Conservation (phyloP, 2,888 invertebrate species). For the Chymomyza amoena region DNA sequence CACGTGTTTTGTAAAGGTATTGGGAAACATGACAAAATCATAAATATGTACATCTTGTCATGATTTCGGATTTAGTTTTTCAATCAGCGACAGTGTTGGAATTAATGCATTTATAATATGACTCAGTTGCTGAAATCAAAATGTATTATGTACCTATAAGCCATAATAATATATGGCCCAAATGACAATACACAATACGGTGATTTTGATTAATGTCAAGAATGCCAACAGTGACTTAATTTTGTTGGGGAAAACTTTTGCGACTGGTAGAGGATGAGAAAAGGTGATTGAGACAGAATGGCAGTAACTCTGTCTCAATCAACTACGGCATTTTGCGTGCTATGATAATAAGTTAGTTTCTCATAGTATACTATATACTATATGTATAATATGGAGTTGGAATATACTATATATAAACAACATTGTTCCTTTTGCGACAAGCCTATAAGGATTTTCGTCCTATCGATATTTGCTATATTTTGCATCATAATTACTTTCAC, state of each 20-base stretch:
- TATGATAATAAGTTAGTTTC: not conserved
- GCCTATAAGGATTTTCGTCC: no score
- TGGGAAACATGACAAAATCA: not conserved
- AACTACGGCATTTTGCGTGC: not conserved
- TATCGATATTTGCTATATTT: no score
- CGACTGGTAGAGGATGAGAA: not conserved
- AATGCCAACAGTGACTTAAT: not conserved
- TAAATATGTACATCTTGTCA: not conserved
- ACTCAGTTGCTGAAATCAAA: not conserved
- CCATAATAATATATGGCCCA: not conserved
- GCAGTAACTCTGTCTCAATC: not conserved
- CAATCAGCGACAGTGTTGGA: not conserved
- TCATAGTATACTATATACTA: no score
- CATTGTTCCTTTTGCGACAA: no score
- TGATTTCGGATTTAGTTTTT: not conserved
- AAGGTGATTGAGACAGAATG: not conserved
- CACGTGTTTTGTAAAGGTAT: not conserved
- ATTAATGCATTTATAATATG: not conserved
- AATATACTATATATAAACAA: no score
- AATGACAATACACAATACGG: not conserved
- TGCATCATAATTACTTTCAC: no score
- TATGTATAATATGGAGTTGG: no score
- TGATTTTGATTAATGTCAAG: not conserved
- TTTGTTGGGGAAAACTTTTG: not conserved
- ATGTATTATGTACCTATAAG: no score